A percentile compares a stretch with the other conserved stretches of the same genome.
phyloP scores from a whole-genome alignment of 2,113 vertebrate species.

The Elephas maximus region DNA sequence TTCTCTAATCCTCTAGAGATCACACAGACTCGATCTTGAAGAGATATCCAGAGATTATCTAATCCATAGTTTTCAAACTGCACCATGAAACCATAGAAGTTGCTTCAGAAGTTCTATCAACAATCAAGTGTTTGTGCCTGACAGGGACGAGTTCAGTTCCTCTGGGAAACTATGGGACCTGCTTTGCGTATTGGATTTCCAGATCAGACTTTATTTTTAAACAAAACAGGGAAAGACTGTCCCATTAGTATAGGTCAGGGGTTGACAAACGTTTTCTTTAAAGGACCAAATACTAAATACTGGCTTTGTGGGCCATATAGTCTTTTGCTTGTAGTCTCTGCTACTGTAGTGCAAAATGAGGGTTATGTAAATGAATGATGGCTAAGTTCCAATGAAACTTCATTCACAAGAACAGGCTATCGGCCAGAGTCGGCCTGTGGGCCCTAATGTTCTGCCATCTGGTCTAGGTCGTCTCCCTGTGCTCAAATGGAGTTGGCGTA shows the following conservation, averaged over 20 bases:
- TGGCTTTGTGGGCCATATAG: not conserved
- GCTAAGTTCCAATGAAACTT: constrained; percentile 39
- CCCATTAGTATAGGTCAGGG: not conserved
- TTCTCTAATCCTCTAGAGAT: not conserved
- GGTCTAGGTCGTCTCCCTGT: not conserved
- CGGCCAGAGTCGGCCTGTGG: not conserved
- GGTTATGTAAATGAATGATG: not conserved
- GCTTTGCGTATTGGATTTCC: constrained; percentile 35
- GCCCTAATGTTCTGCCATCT: not conserved
- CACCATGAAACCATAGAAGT: not conserved
- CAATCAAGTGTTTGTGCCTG: not conserved
- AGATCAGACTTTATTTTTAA: constrained; percentile 32
- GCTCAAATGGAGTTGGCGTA: not conserved
- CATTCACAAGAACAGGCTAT: constrained; percentile 1
- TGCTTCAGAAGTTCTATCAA: constrained; percentile 48
- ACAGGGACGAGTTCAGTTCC: constrained; percentile 6
- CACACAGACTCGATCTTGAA: not conserved
- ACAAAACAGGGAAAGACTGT: not conserved
- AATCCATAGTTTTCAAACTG: not conserved
- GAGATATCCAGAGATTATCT: not conserved
- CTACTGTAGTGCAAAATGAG: not conserved
- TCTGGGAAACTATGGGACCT: not conserved
- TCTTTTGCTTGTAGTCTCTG: not conserved
- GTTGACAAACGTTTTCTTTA: not conserved
- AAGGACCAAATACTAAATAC: constrained; percentile 22